Evolutionary conservation across 1,140 invertebrate genomes (phyloP).

Genomic region (Carcinoscorpius rotundicauda): DNA sequence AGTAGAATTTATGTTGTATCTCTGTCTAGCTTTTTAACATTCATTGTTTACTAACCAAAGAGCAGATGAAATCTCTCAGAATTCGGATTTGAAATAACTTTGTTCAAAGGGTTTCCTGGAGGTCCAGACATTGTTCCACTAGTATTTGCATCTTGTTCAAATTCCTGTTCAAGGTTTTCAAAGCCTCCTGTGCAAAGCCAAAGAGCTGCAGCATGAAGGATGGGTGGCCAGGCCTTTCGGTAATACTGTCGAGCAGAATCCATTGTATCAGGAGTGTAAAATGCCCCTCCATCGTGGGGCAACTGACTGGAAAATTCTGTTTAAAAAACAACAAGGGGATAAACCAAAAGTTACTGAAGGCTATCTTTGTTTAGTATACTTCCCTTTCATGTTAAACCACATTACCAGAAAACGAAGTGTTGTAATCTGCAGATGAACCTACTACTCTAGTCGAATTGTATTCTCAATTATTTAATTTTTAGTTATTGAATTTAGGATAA

Average conservation of each 20-base stretch:
- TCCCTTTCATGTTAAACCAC: no score
- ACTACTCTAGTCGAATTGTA: no score
- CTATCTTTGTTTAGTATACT: neutral
- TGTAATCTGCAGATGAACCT: no score
- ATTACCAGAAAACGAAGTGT: no score
- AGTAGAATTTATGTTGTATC: no score
- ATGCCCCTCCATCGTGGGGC: constrained; percentile 88
- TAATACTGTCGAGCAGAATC: constrained; percentile 86
- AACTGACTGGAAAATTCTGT: constrained; percentile 83
- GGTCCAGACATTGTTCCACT: neutral
- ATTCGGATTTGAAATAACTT: constrained; percentile 2
- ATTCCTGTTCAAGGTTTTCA: constrained; percentile 25
- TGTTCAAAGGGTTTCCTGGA: neutral
- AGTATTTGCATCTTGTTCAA: no score
- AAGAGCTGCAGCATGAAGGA: constrained; percentile 82
- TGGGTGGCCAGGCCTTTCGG: constrained; percentile 79
- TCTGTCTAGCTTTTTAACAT: no score
- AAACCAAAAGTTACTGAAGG: constrained; percentile 11
- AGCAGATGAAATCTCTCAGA: constrained; percentile 73
- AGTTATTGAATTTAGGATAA: no score
- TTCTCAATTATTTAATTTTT: no score
- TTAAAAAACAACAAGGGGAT: constrained; percentile 19
- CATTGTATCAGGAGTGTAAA: constrained; percentile 92
- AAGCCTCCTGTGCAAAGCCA: constrained; percentile 57
- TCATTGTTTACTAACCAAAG: constrained; percentile 49